These are phyloP conservation scores for Dusona sp. DNA, from an alignment of 2,888 invertebrate genomes.

Conservation along the genomic window DNA sequence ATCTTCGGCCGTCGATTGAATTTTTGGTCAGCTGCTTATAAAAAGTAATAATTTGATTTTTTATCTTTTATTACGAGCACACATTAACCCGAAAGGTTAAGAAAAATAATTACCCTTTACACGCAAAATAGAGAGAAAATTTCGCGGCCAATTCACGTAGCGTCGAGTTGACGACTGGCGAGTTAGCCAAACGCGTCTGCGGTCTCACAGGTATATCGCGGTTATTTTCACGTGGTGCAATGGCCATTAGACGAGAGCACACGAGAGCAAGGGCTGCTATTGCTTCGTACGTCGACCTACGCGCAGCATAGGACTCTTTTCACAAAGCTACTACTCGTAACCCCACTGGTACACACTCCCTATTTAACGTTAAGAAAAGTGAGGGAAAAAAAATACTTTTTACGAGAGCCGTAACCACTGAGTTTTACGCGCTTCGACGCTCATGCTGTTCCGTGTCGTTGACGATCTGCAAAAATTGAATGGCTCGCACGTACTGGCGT, in stretches of 20 bases:
- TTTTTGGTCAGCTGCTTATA: not conserved
- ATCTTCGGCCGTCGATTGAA: not conserved
- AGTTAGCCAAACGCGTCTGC: conserved; percentile 71
- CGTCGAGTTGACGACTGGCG: conserved; percentile 75
- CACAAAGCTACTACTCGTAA: conserved; percentile 19
- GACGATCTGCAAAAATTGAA: conserved; percentile 47
- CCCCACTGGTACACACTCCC: conserved; percentile 4
- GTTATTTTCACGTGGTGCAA: conserved; percentile 72
- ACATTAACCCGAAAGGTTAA: not conserved
- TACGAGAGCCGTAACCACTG: conserved; percentile 20
- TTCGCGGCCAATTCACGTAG: conserved; percentile 70
- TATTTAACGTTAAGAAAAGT: conserved; percentile 9
- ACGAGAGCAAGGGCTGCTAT: conserved; percentile 63
- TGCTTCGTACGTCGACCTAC: conserved; percentile 51
- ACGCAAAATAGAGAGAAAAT: conserved; percentile 18
- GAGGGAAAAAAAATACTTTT: conserved; percentile 11
- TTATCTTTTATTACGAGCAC: not conserved
- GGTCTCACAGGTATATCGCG: conserved; percentile 74
- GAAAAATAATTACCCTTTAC: not conserved
- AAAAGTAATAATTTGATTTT: not conserved
- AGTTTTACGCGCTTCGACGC: conserved; percentile 75
- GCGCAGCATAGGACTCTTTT: not conserved
- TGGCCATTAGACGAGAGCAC: conserved; percentile 71
- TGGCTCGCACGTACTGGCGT: conserved; percentile 39
- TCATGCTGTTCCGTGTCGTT: conserved; percentile 65